Conservation (phyloP, 2,797 vertebrate genomes). For the Enteromius fasciolatus region DNA sequence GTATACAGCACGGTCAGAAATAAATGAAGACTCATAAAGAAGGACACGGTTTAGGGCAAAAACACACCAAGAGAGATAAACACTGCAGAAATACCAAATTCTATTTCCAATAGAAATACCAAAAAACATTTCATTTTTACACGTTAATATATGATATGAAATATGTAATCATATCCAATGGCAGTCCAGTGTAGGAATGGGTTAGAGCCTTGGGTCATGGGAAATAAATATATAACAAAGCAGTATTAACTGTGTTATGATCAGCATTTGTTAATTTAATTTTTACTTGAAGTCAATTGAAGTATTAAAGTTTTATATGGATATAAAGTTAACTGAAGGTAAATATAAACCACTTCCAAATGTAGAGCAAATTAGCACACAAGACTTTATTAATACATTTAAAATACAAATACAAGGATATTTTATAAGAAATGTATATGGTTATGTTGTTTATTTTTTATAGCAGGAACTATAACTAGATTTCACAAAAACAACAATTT, state of each 20-base stretch:
- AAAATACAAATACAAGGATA: neutral
- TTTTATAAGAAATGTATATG: neutral
- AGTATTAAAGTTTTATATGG: neutral
- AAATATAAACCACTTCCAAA: neutral
- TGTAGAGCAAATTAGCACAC: neutral
- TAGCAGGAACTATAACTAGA: neutral
- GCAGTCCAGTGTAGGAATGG: neutral
- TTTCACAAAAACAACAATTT: neutral
- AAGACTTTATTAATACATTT: constrained; percentile 36
- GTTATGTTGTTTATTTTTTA: neutral
- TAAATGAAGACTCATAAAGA: neutral
- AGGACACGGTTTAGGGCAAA: neutral
- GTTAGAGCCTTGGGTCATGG: neutral
- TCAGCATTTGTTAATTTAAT: neutral
- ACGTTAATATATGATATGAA: neutral
- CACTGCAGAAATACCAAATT: neutral
- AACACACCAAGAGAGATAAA: neutral
- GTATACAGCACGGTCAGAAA: neutral
- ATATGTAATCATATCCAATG: neutral
- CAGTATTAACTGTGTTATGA: neutral
- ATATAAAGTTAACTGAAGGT: neutral
- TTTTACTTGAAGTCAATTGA: neutral
- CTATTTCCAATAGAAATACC: no score
- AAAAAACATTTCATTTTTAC: neutral
- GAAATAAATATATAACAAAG: neutral